phyloP scores from a whole-genome alignment of 2,888 invertebrate genomes.

The Tholera decimalis region DNA sequence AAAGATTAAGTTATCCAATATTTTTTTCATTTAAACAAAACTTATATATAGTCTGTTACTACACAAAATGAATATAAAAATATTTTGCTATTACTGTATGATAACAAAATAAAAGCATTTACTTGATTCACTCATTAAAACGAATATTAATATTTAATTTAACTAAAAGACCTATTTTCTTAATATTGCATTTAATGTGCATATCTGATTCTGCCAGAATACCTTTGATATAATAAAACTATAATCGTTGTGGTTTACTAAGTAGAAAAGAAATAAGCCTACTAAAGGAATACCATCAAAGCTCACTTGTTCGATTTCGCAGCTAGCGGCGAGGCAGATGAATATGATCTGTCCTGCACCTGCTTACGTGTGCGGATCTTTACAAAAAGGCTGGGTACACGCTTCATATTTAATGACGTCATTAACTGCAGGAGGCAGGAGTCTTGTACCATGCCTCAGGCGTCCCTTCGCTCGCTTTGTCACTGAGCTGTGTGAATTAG shows the following conservation, averaged over 20 bases:
- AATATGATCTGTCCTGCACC: conserved; percentile 62
- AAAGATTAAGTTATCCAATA: too few species aligned
- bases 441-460: conserved; percentile 74
- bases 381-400: conserved; percentile 68
- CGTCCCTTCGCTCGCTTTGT: conserved; percentile 69
- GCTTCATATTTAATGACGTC: conserved; percentile 90
- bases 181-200: too few species aligned
- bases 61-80: too few species aligned
- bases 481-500: conserved; percentile 65
- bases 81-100: too few species aligned
- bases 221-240: neutral
- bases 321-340: conserved; percentile 57
- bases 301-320: conserved; percentile 56
- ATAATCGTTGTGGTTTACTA: neutral
- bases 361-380: conserved; percentile 56
- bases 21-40: too few species aligned
- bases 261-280: conserved; percentile 21
- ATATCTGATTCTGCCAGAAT: too few species aligned
- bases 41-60: too few species aligned
- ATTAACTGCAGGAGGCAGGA: conserved; percentile 85
- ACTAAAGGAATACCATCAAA: conserved; percentile 40
- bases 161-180: too few species aligned
- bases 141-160: too few species aligned
- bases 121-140: too few species aligned
- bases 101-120: too few species aligned